Evolutionary conservation across 1,140 invertebrate species (phyloP), one percentile per base, ranked within the genome.

Genomic region (Orius laevigatus): DNA sequence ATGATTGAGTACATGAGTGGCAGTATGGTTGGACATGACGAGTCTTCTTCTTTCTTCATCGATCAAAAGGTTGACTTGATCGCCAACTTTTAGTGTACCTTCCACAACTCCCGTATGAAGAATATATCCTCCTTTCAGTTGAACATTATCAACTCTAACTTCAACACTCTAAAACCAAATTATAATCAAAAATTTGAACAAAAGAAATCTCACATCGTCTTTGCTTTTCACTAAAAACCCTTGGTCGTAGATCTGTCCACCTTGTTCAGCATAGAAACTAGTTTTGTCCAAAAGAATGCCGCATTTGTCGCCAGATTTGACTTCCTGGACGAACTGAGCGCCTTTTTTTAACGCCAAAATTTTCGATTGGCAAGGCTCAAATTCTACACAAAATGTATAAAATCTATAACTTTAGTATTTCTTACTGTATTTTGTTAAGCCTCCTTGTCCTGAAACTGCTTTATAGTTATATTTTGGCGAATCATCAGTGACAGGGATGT

Each of bases 1-100:
- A 70, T 84, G 91, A 70, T 99, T 99, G 0, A 99, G 70, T 41
- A 93, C 78, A 67, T 99, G 96, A 1, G 96, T 99, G 18, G 89
- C 96, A 16, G 95, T 98, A 60, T 99, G 96, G 68, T 99, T 99
- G 59, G 88, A 95, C 96, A 99, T 99, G 16, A 98, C 73, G 5
- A 86, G 65, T 56, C 81, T 73, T 61, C 93, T 70, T 50, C 92
- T 73, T 55, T 78, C 71, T 46, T 76, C 76, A 66, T 98, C 93
- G 51, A 98, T 73, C 52, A 81, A 73, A 11, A 94, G 66, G 46
- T 75, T 69, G 6, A 99, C 68, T 60, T 75, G 74, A 67, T 99
- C 94, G 2, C 92, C 92, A 45, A 93, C 78, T 59, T 71, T 76
- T 8, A 99, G 63, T 1, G 62, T 73, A 14, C 93, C 93, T 67